A percentile compares a stretch with the other conserved stretches of the same genome.
These are phyloP conservation scores for Tethya wilhelma DNA, from an alignment of 37 sponge, comb jelly and placozoan genomes.

Conservation along the genomic window DNA sequence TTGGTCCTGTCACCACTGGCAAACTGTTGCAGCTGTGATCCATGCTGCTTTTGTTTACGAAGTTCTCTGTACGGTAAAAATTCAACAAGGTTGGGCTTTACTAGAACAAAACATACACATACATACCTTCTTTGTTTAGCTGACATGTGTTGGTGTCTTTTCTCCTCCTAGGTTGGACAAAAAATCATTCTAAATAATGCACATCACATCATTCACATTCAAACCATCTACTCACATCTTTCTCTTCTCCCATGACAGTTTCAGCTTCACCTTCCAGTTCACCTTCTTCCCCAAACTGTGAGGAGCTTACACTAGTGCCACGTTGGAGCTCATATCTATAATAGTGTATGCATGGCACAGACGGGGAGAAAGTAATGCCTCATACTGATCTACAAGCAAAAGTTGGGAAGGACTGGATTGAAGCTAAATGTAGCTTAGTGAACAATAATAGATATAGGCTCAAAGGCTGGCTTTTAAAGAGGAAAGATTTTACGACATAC, in stretches of 20 bases:
- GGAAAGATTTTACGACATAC: constrained; percentile 7
- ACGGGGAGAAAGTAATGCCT: no score
- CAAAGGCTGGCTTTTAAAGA: not conserved
- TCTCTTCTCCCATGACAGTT: not conserved
- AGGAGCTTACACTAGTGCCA: constrained; percentile 27
- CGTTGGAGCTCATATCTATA: constrained; percentile 58
- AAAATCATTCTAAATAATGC: constrained; percentile 3
- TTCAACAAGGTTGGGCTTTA: not conserved
- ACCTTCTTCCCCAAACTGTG: not conserved
- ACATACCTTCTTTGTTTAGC: constrained; percentile 64
- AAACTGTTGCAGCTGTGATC: not conserved
- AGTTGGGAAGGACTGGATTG: no score
- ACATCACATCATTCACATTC: constrained; percentile 3
- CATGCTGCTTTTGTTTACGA: constrained; percentile 1
- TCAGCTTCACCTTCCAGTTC: not conserved
- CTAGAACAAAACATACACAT: not conserved
- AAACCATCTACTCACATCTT: not conserved
- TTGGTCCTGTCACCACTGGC: no score
- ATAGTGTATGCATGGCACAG: no score
- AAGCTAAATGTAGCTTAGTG: no score
- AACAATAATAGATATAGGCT: no score
- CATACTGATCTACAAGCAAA: no score
- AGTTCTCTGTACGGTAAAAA: constrained; percentile 3
- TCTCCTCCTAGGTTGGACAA: not conserved
- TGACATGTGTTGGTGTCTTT: constrained; percentile 56